Evolutionary conservation across 1,140 invertebrate species (phyloP).

Genomic region (Oreohelix idahoensis): DNA sequence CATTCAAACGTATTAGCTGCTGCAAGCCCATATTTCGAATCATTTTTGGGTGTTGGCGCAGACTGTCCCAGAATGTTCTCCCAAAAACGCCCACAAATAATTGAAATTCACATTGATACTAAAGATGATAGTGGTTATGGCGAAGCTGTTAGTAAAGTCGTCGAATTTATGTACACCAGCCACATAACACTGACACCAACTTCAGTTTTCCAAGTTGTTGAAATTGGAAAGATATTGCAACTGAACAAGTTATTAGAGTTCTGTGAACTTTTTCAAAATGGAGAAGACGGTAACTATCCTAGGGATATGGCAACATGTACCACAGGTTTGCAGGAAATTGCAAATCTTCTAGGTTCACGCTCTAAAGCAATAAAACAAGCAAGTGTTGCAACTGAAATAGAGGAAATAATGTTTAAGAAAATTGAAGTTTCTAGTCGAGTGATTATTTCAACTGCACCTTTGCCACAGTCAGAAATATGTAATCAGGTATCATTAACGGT

Average conservation of each 20-base stretch:
- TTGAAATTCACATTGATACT: conserved; percentile 70
- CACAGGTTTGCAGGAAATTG: conserved; percentile 28
- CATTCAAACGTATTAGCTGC: conserved; percentile 73
- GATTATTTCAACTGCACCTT: neutral
- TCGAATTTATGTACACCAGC: conserved; percentile 72
- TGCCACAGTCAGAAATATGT: neutral
- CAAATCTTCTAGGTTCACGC: conserved; percentile 16
- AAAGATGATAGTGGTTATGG: conserved; percentile 53
- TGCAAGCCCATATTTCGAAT: conserved; percentile 70
- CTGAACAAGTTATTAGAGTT: conserved; percentile 57
- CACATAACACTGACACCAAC: conserved; percentile 54
- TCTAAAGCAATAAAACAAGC: conserved; percentile 34
- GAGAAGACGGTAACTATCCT: conserved; percentile 35
- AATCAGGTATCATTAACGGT: neutral
- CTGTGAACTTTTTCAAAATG: conserved; percentile 54
- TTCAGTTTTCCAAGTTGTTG: conserved; percentile 62
- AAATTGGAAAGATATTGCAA: conserved; percentile 68
- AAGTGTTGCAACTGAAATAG: conserved; percentile 45
- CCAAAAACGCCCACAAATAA: conserved; percentile 69
- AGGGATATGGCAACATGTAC: conserved; percentile 29
- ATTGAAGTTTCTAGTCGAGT: neutral
- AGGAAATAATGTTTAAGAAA: conserved; percentile 42
- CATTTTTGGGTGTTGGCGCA: conserved; percentile 61
- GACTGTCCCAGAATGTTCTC: conserved; percentile 65
- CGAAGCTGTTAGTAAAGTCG: conserved; percentile 63